Evolutionary conservation across 2,888 invertebrate genomes (phyloP).

Genomic region (Mongoloraphidia duomilia): DNA sequence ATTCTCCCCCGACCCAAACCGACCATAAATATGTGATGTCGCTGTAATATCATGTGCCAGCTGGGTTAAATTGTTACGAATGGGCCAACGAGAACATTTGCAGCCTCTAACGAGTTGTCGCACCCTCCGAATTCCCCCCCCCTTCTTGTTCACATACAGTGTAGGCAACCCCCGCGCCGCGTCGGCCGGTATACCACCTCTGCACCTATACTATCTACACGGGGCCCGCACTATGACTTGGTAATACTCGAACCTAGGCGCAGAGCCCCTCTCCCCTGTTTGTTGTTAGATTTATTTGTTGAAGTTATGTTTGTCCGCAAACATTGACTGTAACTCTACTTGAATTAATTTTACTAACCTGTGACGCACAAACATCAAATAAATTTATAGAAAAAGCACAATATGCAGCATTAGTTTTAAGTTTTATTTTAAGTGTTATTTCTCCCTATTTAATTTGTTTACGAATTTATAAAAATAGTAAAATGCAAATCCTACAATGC

Average conservation of each 20-base stretch:
- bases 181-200: too few relatives aligned
- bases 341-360: too few relatives aligned
- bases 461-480: too few relatives aligned
- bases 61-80: slow-evolving; percentile 34
- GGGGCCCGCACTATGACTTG: too few relatives aligned
- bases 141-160: background rate
- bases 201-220: too few relatives aligned
- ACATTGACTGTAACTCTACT: background rate
- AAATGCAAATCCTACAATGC: too few relatives aligned
- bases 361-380: too few relatives aligned
- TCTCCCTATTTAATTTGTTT: too few relatives aligned
- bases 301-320: background rate
- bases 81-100: slow-evolving; percentile 25
- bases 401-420: too few relatives aligned
- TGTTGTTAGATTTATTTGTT: background rate
- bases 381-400: too few relatives aligned
- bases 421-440: too few relatives aligned
- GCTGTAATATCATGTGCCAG: slow-evolving; percentile 34
- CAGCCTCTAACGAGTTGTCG: slow-evolving; percentile 9
- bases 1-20: slow-evolving; percentile 21
- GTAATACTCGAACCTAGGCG: background rate
- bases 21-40: slow-evolving; percentile 33
- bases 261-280: background rate
- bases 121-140: background rate
- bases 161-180: too few relatives aligned